Conservation (phyloP, 2,797 vertebrate genomes). For the Fringilla coelebs region DNA sequence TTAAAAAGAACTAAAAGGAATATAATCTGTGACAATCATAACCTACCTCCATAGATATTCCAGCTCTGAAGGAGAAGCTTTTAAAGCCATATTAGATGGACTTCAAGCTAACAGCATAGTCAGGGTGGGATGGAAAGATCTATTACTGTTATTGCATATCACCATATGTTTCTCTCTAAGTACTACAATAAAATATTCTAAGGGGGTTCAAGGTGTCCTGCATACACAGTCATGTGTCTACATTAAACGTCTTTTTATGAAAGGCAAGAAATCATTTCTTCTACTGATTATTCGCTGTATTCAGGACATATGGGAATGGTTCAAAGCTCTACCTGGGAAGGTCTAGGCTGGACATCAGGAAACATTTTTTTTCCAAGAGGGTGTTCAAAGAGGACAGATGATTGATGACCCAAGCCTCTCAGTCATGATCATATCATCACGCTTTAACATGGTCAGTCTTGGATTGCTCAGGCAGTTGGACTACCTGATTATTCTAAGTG, state of each 20-base stretch:
- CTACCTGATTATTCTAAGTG: background rate
- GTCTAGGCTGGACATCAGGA: background rate
- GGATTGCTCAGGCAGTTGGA: background rate
- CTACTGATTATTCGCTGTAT: background rate
- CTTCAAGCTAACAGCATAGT: background rate
- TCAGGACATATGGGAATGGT: accelerated
- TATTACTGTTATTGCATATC: background rate
- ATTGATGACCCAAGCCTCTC: background rate
- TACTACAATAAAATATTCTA: background rate
- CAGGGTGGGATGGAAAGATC: background rate
- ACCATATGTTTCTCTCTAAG: background rate
- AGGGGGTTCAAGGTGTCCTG: background rate
- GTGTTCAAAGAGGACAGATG: background rate
- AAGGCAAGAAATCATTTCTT: background rate
- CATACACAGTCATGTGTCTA: background rate
- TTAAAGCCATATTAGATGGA: background rate
- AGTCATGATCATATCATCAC: background rate
- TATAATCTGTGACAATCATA: background rate
- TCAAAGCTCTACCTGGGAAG: background rate
- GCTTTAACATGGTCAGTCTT: background rate
- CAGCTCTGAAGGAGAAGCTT: background rate
- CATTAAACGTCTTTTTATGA: background rate
- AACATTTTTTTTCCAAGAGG: background rate
- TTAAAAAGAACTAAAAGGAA: background rate
- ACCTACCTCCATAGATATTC: background rate